Base-by-base conservation (phyloP, 2,797 vertebrate species). In the Echeneis naucrates region DNA sequence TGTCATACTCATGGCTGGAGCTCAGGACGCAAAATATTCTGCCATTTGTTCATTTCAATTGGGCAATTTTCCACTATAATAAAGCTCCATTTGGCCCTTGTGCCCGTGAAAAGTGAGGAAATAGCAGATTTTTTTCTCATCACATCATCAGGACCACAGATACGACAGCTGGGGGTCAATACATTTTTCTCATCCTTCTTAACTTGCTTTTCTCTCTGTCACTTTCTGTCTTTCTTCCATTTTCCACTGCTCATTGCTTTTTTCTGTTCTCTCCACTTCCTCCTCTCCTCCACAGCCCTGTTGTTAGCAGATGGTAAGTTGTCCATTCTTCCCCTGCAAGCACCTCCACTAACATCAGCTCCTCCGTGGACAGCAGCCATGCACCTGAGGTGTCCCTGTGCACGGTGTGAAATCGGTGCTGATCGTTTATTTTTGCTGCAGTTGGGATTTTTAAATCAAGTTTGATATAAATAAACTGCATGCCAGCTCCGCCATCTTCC, bases 251-350 rank as follows among this genome's bases (percentile, higher is more conserved):
- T 88, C 83, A 77, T 76, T 38, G 3, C 26, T 33, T 56, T 24
- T 62, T 75, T 67, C 48, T 81, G 70, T 85, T 81, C 75, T 69
- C 44, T 80, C 72, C 75, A 68, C 42, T 12, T 26, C 42, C 27
- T 30, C 30, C 32, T 66, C 47, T 77, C 68, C 51, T 66, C 73
- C 89, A 89, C 94, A 98, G 97, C 95, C 81, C 90, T 94, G 88
- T 95, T 98, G 90, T 95, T 98, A 90, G 95, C 95, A 26, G 94
- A 94, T 84, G 95, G 97, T 98, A 96, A 97, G 97, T 93, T 30
- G 3, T 71, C 47, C 80, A 30, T 58, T 40, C 67, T 23, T 74
- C 54, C 19, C 66, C 45, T 19, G 0, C 26, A 7, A 65, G 66
- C 78, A 61, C 81, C 80, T 48, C 37, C 73, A 56, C 69, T 85